phyloP scores from a whole-genome alignment of 2,797 vertebrate genomes.

The Falco cherrug region DNA sequence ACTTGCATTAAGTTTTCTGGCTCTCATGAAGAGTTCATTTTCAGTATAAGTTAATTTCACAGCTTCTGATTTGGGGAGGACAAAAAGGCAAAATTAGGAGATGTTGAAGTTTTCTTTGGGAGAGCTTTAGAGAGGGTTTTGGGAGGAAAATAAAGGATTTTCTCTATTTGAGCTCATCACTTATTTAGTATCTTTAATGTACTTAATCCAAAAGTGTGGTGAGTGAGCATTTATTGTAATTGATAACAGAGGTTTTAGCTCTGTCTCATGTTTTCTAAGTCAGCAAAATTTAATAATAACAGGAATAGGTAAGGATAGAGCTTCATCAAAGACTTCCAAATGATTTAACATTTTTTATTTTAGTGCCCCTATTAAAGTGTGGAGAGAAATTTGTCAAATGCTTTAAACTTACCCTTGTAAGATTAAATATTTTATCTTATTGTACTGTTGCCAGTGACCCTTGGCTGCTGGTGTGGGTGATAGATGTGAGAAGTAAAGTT shows the following conservation, averaged over 20 bases:
- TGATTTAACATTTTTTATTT: slow-evolving; percentile 4
- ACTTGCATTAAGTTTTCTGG: neutral
- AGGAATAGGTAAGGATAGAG: neutral
- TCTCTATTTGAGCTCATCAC: neutral
- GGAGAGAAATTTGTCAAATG: neutral
- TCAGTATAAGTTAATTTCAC: neutral
- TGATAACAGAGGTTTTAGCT: neutral
- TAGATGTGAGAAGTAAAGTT: neutral
- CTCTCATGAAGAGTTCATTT: neutral
- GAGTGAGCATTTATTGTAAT: neutral
- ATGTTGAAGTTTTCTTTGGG: neutral
- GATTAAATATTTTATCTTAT: neutral
- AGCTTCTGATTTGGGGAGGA: neutral
- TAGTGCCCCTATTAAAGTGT: neutral
- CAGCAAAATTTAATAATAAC: neutral
- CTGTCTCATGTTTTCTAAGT: neutral
- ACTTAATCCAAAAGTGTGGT: neutral
- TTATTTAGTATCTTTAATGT: neutral
- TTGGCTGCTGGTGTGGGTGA: neutral
- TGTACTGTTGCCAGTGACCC: neutral
- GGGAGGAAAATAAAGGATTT: neutral
- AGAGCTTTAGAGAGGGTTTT: neutral
- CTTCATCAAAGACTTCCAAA: neutral
- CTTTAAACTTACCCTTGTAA: neutral
- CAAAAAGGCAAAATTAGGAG: neutral